These are phyloP conservation scores for Glaucidium brasilianum DNA, from an alignment of 2,113 vertebrate genomes.

Conservation along the genomic window DNA sequence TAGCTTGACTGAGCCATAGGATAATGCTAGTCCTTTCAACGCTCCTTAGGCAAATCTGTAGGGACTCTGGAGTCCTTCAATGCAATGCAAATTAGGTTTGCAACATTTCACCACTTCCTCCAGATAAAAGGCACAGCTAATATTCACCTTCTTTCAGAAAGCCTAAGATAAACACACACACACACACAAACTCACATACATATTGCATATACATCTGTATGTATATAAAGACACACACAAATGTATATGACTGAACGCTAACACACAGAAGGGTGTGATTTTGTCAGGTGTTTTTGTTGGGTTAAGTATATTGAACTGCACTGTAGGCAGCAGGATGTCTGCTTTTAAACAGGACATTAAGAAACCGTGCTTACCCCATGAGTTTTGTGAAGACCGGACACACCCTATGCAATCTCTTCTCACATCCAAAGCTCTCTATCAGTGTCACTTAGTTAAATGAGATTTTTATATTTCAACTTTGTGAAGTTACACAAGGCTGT, in stretches of 20 bases:
- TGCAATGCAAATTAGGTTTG: conserved; percentile 21
- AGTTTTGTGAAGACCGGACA: background rate
- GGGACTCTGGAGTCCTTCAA: background rate
- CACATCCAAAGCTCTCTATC: background rate
- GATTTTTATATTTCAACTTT: background rate
- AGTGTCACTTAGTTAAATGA: background rate
- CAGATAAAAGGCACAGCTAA: conserved; percentile 27
- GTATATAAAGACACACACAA: background rate
- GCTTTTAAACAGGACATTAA: background rate
- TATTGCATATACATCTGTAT: background rate
- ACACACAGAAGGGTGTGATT: background rate
- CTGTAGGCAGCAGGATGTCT: background rate
- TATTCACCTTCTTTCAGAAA: background rate
- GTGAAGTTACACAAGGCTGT: background rate
- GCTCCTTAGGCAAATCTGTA: conserved; percentile 29
- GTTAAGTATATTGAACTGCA: background rate
- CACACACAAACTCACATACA: background rate
- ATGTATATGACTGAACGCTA: background rate
- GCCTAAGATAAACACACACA: background rate
- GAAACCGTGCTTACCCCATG: background rate
- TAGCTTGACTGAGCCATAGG: background rate
- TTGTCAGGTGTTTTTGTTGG: background rate
- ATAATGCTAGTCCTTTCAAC: conserved; percentile 12
- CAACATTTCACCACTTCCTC: conserved; percentile 9
- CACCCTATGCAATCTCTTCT: background rate